Evolutionary conservation across 2,888 invertebrate species (phyloP), one percentile per base, ranked within the genome.

Genomic region (Podotricha telesiphe): DNA sequence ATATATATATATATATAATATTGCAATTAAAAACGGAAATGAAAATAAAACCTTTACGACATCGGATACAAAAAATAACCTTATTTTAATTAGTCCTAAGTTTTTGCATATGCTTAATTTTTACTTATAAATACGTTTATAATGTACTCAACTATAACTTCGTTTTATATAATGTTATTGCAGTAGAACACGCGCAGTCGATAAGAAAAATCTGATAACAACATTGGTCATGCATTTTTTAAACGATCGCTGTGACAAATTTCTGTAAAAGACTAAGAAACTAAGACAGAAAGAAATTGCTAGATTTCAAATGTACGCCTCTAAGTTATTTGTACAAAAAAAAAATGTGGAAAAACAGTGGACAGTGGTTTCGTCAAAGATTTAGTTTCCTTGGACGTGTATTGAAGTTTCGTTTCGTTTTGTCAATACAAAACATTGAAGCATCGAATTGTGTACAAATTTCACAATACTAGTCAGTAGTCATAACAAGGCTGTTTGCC

Each of bases 141-240:
- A n/a, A n/a, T n/a, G n/a, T n/a, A n/a, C n/a, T n/a, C n/a, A 45
- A n/a, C 28, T 28, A 2, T 28, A 28, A 10, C 37, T 37, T 8
- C 10, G n/a, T n/a, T 10, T 37, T 37, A 37, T 8, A 8, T 42
- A 13, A 42, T 13, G 13, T 58, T 58, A 42, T 45, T 22, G 42
- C 3, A 20, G 42, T 17, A 10, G n/a, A 22, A 42, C 51, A 66
- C 59, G 42, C 59, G 66, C 51, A 42, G 42, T 19, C 51, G 59
- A 34, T 53, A 47, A 65, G 61, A 56, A 58, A 68, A 65, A 56
- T 63, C 56, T 65, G 65, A 71, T 71, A 63, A 71, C 40, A 22
- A 11, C 13, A 68, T 63, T 68, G 42, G 67, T 11, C 40, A 51
- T 58, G 68, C 71, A 71, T 68, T 68, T 45, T 53, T 67, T 64